Base-by-base conservation (phyloP, 2,888 invertebrate species). In the Acleris cristana region DNA sequence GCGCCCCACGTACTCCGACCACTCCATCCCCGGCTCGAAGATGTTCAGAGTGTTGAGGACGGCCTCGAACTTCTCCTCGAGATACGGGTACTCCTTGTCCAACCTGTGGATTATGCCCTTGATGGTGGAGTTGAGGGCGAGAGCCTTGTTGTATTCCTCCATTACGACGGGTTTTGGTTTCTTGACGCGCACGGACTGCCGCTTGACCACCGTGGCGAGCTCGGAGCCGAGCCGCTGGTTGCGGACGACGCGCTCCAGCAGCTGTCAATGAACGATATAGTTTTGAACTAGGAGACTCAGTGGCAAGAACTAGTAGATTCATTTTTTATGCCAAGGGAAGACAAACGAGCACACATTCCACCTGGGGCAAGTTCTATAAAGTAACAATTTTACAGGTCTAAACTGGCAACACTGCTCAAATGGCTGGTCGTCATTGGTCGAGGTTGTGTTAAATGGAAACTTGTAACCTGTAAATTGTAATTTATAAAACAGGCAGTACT, bases 181-280 rank as follows among this genome's bases (percentile, higher is more conserved):
- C 69, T 76, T 83, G 2, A 86, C 78, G 49, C 81, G 83, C 2
- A 92, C 71, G 0, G 86, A 85, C 63, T 88, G 88, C 0, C 89
- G 85, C 66, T 93, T 93, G 2, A 92, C 80, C 0, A 95, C 87
- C 3, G 91, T 91, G 0, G 88, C 77, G 64, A 95, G 93, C 74
- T 95, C 93, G 71, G 91, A 94, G 40, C 95, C 94, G 70, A 95
- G 95, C 40, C 95, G 94, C 81, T 97, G 97, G 74, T 95, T 94
- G 57, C 95, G 94, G 1, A 96, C 94, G 21, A 97, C 94, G 55
- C 88, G 89, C 71, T 94, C 94, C 45, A 94, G 76, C 7, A 94
- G 87, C 92, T 92, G 79, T 0, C 76, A 80, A 30, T 23, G 0
- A 58, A 18, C 30, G 48, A n/a, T 12, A 8, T 19, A 57, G 12